These are phyloP conservation scores for Epinephelus lanceolatus DNA, from an alignment of 2,113 vertebrate genomes.

Conservation along the genomic window DNA sequence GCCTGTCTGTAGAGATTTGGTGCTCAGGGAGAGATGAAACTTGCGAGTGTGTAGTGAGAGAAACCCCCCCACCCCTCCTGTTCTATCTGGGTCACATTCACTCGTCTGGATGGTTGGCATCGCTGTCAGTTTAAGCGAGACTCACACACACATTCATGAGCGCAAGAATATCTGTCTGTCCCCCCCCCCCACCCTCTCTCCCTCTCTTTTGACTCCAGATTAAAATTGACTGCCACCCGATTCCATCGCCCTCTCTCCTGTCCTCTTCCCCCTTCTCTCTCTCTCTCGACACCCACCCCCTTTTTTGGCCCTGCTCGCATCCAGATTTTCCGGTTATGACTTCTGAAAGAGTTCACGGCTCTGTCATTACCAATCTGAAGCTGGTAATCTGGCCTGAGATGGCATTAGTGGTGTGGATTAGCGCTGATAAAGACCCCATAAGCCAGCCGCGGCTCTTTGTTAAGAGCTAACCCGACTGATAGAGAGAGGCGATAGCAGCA, in stretches of 20 bases:
- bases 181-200: conserved; percentile 41
- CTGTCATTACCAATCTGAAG: conserved; percentile 84
- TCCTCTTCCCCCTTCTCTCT: conserved; percentile 35
- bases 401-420: conserved; percentile 85
- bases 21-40: conserved; percentile 11
- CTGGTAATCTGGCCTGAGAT: conserved; percentile 85
- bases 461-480: conserved; percentile 78
- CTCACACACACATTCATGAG: conserved; percentile 49
- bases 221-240: conserved; percentile 75
- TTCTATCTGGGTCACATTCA: conserved; percentile 75
- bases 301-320: conserved; percentile 50
- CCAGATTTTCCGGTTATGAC: conserved; percentile 80
- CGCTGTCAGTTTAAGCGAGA: conserved; percentile 65
- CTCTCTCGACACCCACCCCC: conserved; percentile 1
- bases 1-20: conserved; percentile 51
- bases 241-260: conserved; percentile 53
- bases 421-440: conserved; percentile 84
- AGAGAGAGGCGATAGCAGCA: conserved; percentile 67
- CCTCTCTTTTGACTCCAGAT: conserved; percentile 65
- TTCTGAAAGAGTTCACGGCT: conserved; percentile 83
- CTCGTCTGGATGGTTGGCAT: conserved; percentile 65
- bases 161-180: conserved; percentile 33
- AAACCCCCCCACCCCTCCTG: background rate
- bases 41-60: background rate
- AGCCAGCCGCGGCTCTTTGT: conserved; percentile 84